These are phyloP conservation scores for Neoarius graeffei DNA, from an alignment of 2,113 vertebrate species.

Conservation along the genomic window DNA sequence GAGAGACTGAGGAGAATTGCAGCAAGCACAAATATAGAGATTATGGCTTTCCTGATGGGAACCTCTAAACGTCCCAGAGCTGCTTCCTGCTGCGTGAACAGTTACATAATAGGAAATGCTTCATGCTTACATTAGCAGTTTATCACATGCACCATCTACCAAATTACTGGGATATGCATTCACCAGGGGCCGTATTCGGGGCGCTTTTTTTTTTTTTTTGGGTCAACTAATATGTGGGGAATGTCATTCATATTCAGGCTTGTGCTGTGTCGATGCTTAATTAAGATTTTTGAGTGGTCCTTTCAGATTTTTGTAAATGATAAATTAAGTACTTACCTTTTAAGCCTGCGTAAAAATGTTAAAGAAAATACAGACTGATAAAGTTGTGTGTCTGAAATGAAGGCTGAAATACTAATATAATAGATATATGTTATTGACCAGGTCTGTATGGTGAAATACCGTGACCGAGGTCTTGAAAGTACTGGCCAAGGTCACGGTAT, in stretches of 20 bases:
- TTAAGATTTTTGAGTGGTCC: not conserved
- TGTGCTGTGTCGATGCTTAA: not conserved
- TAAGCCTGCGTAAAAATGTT: not conserved
- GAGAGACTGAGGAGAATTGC: conserved; percentile 1
- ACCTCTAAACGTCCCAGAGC: not conserved
- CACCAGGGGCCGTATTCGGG: not conserved
- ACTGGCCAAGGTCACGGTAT: too few species aligned
- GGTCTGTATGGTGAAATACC: too few species aligned
- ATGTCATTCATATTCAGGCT: not conserved
- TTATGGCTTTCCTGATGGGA: conserved; percentile 32
- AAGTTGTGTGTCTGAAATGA: not conserved
- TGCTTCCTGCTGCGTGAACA: conserved; percentile 13
- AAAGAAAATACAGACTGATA: not conserved
- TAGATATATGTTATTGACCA: too few species aligned
- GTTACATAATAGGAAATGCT: conserved; percentile 11
- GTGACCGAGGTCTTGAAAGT: too few species aligned
- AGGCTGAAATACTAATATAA: not conserved
- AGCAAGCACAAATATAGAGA: conserved; percentile 17
- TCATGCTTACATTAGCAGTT: conserved; percentile 13
- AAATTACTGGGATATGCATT: not conserved
- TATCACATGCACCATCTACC: not conserved
- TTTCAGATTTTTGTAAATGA: not conserved
- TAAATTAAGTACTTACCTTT: not conserved
- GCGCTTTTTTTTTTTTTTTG: not conserved
- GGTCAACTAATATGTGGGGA: not conserved